Evolutionary conservation across 92 coral and sea anemone genomes (phyloP).

Genomic region (Chrysogorgia sp.): DNA sequence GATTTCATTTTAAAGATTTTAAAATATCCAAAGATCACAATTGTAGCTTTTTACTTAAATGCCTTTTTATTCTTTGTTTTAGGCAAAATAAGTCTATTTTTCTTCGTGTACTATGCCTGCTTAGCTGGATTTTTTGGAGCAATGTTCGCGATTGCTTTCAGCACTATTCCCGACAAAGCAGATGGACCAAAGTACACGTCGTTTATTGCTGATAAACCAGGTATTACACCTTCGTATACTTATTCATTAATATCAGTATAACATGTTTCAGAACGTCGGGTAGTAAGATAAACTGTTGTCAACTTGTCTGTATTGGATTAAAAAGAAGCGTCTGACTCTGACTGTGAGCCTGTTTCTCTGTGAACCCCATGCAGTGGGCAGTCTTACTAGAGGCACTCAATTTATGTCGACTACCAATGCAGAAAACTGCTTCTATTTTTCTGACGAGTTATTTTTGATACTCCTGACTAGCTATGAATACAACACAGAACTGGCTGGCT

Average conservation of each 20-base stretch:
- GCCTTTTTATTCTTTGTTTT: constrained; percentile 34
- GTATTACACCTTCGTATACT: constrained; percentile 58
- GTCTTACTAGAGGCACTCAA: background rate
- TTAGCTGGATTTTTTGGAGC: constrained; percentile 93
- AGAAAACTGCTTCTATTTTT: too few species aligned
- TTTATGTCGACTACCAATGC: too few species aligned
- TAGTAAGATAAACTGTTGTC: background rate
- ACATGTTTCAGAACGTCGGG: background rate
- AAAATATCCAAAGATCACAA: background rate
- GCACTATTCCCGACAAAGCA: constrained; percentile 76
- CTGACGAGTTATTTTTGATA: too few species aligned
- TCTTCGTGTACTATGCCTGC: constrained; percentile 85
- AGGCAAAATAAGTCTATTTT: constrained; percentile 89
- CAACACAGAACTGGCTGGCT: too few species aligned
- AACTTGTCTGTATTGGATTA: too few species aligned
- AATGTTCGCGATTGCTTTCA: constrained; percentile 80
- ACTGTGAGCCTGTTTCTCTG: too few species aligned
- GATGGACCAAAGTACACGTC: constrained; percentile 89
- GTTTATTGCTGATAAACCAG: constrained; percentile 71
- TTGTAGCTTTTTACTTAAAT: background rate
- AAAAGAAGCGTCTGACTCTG: too few species aligned
- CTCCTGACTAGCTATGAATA: too few species aligned
- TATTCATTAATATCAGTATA: background rate
- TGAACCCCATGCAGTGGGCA: background rate
- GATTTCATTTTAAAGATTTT: background rate